Conservation (phyloP, 2,797 vertebrate species). For the Apodemus agrarius region DNA sequence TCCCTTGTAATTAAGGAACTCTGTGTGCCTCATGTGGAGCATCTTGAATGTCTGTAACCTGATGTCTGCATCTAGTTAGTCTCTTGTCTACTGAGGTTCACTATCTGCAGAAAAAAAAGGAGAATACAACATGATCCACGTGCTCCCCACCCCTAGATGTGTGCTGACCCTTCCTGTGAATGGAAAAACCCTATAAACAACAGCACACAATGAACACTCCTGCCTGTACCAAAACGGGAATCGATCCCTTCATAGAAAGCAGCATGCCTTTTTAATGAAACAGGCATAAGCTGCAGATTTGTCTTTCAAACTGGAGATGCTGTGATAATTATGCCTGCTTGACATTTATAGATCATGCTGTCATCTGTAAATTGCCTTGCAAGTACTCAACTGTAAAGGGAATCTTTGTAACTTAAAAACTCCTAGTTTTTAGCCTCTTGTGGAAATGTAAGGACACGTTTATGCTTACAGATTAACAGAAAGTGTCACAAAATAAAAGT, state of each 20-base stretch:
- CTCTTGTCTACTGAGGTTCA: not conserved
- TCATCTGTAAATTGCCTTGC: conserved; percentile 68
- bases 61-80: not conserved
- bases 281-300: conserved; percentile 24
- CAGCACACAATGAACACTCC: not conserved
- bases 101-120: not conserved
- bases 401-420: conserved; percentile 50
- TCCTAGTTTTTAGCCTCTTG: not conserved
- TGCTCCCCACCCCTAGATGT: accelerated
- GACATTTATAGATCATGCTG: conserved; percentile 64
- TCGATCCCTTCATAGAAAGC: conserved; percentile 19
- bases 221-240: conserved; percentile 14
- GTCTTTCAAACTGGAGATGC: conserved; percentile 52
- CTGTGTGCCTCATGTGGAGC: not conserved
- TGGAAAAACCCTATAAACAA: conserved; percentile 8
- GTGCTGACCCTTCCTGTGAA: not conserved
- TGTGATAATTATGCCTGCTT: conserved; percentile 55
- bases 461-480: conserved; percentile 10
- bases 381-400: conserved; percentile 54
- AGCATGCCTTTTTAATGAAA: conserved; percentile 53
- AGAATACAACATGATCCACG: not conserved
- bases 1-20: conserved; percentile 11
- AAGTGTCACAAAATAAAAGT: not conserved
- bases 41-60: not conserved
- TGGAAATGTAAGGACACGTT: conserved; percentile 25